Conservation (phyloP, 2,797 vertebrate species). For the Parambassis ranga region DNA sequence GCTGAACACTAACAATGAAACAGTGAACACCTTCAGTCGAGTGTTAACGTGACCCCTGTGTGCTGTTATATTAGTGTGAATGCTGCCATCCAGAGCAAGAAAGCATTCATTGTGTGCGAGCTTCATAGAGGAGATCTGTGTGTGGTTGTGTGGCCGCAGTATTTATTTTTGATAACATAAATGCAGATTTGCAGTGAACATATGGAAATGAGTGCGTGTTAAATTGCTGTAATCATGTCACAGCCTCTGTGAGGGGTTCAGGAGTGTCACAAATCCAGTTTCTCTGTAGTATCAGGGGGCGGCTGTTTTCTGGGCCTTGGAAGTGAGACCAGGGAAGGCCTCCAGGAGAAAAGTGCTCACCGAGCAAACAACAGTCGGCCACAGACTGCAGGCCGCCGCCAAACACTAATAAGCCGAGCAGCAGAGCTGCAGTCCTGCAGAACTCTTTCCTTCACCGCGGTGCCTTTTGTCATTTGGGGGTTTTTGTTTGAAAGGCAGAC, state of each 20-base stretch:
- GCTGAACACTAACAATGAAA: too few relatives aligned
- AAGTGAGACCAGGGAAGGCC: constrained; percentile 31
- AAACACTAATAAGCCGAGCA: constrained; percentile 42
- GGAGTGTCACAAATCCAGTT: neutral
- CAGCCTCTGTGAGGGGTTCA: neutral
- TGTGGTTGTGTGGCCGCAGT: too few relatives aligned
- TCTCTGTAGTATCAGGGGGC: neutral
- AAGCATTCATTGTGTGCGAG: neutral
- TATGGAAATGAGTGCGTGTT: neutral
- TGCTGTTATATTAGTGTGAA: neutral
- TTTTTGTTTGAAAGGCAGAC: constrained; percentile 72
- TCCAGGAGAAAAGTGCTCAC: constrained; percentile 59
- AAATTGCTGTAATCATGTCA: neutral
- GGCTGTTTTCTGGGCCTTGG: constrained; percentile 35
- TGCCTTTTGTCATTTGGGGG: constrained; percentile 60
- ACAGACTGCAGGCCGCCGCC: constrained; percentile 33
- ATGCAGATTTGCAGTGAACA: neutral
- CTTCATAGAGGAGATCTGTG: too few relatives aligned
- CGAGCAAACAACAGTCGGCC: constrained; percentile 30
- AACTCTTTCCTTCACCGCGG: constrained; percentile 26
- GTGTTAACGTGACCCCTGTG: neutral
- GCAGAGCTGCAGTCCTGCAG: constrained; percentile 15
- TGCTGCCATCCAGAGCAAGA: constrained; percentile 28
- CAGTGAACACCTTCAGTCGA: neutral
- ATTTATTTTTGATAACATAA: neutral